phyloP scores from a whole-genome alignment of 2,888 invertebrate species.

The Caenorhabditis zanzibari region DNA sequence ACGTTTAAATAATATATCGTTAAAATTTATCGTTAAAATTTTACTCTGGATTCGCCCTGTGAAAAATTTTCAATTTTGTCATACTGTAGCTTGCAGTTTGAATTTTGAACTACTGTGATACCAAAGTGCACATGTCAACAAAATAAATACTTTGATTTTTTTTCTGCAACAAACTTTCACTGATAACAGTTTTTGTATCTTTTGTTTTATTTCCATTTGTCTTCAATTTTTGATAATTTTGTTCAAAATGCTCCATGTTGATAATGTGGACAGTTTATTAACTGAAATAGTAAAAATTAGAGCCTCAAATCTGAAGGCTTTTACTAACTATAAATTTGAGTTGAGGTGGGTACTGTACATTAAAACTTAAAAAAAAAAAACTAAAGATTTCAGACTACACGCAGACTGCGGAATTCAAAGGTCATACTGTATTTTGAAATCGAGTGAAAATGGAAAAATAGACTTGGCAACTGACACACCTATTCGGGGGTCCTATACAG shows the following conservation, averaged over 20 bases:
- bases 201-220: too few relatives aligned
- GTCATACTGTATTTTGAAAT: neutral
- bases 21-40: too few relatives aligned
- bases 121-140: too few relatives aligned
- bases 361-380: neutral
- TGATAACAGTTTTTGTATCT: too few relatives aligned
- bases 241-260: slow-evolving; percentile 8
- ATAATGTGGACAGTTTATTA: neutral
- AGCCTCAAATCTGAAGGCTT: neutral
- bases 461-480: neutral
- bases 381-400: neutral
- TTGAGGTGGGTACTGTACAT: neutral
- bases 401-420: neutral
- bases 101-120: too few relatives aligned
- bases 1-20: too few relatives aligned
- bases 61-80: too few relatives aligned
- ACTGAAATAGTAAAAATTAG: neutral
- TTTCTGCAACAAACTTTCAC: too few relatives aligned
- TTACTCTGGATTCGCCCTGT: too few relatives aligned
- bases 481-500: slow-evolving; percentile 32
- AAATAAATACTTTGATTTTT: too few relatives aligned
- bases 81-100: too few relatives aligned
- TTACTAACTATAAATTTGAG: neutral
- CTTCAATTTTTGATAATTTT: too few relatives aligned
- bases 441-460: neutral